These are phyloP conservation scores for Lycorma delicatula DNA, from an alignment of 1,140 invertebrate genomes.

Conservation along the genomic window DNA sequence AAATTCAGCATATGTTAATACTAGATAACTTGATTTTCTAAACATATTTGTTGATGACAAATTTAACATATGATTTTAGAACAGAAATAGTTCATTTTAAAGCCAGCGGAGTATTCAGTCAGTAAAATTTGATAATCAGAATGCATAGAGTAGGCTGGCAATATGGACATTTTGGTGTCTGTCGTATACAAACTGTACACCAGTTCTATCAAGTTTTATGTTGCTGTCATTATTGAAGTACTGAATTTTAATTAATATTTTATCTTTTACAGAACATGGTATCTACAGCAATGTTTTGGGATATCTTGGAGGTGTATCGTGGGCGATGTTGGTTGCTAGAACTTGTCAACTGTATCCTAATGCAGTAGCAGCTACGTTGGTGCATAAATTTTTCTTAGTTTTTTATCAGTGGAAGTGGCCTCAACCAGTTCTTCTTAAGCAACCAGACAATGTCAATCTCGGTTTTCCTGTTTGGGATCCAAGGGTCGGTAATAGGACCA, in stretches of 20 bases:
- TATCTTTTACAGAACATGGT: constrained; percentile 65
- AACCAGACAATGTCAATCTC: constrained; percentile 77
- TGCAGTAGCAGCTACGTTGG: constrained; percentile 84
- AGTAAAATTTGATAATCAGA: too few species aligned
- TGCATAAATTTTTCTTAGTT: constrained; percentile 98
- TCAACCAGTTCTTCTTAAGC: constrained; percentile 90
- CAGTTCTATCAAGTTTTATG: too few species aligned
- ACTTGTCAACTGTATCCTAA: constrained; percentile 99
- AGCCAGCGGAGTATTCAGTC: too few species aligned
- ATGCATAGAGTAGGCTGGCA: too few species aligned
- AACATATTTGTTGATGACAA: too few species aligned
- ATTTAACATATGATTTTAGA: too few species aligned
- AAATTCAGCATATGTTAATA: too few species aligned
- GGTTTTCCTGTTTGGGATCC: constrained; percentile 95
- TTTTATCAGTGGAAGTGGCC: constrained; percentile 98
- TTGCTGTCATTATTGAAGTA: too few species aligned
- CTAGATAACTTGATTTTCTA: too few species aligned
- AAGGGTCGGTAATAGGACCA: constrained; percentile 53
- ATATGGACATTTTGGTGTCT: too few species aligned
- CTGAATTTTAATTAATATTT: constrained; percentile 24
- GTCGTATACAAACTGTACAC: too few species aligned
- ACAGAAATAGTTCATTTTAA: too few species aligned
- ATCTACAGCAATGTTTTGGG: constrained; percentile 98
- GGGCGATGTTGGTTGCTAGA: constrained; percentile 98
- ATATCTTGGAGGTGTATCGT: constrained; percentile 96